Evolutionary conservation across 2,888 invertebrate genomes (phyloP), one percentile per base, ranked within the genome.

Genomic region (Thyatira batis): DNA sequence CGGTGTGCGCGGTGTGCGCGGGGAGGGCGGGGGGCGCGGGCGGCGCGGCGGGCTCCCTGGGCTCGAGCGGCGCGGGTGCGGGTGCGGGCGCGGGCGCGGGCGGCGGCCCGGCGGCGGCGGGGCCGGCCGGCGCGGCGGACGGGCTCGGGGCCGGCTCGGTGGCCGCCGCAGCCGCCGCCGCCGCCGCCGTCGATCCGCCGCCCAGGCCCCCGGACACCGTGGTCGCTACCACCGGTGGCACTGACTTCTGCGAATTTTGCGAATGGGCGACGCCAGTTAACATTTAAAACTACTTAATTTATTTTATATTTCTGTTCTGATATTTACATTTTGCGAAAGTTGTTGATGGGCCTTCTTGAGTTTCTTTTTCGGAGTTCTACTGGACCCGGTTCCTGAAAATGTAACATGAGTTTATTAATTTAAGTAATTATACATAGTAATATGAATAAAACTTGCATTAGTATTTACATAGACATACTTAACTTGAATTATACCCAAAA

Each of bases 311-410:
- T 13, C 5, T 48, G 27, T 48, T 17, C 13, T 49, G 27, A 67
- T 77, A 80, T 58, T 87, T 84, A 91, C 93, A 85, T 90, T 92
- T 88, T 85, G 92, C 52, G 76, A 77, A 10, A 82, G 76, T 25
- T 78, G 76, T 46, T 84, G 87, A 56, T 84, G 85, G 11, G 76
- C 64, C 65, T 90, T 92, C 76, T 90, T 92, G 30, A 77, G 64
- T 80, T 91, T 91, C 80, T 91, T 91, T 79, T 91, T 91, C 13
- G 87, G 84, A 45, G 87, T 87, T 71, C 88, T 84, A 53, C 84
- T 85, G 20, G 83, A 74, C 45, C 80, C 85, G 23, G 85, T 79
- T 60, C 89, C 90, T 87, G 85, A 39, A 87, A 27, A 30, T 43
- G 46, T 33, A 10, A 53, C n/a, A 43, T n/a, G 20, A 10, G n/a